Conservation (phyloP, 2,888 invertebrate species). For the Ichneumon xanthorius region DNA sequence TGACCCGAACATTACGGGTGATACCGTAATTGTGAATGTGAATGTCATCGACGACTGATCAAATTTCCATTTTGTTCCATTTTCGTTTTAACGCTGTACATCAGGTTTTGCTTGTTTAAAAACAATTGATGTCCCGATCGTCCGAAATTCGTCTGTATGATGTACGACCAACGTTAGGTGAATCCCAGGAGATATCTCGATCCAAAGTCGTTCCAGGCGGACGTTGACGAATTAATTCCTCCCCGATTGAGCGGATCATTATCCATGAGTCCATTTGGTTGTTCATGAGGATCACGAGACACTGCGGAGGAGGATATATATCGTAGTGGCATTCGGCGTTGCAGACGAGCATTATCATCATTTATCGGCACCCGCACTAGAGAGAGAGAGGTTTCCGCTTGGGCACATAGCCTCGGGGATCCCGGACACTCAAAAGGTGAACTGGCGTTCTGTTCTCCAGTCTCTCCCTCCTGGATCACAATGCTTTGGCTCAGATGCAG, state of each 20-base stretch:
- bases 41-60: too few species aligned
- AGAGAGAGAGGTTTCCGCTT: neutral
- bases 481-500: neutral
- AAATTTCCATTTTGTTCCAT: too few species aligned
- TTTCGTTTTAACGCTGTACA: too few species aligned
- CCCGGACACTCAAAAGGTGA: conserved; percentile 23
- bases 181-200: neutral
- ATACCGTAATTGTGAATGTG: too few species aligned
- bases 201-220: conserved; percentile 13
- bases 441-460: conserved; percentile 9
- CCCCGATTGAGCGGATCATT: conserved; percentile 17
- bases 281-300: conserved; percentile 19
- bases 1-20: too few species aligned
- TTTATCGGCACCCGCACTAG: neutral
- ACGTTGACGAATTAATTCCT: conserved; percentile 43
- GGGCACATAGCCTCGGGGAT: neutral
- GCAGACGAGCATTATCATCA: conserved; percentile 43
- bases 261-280: conserved; percentile 30
- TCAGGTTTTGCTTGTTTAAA: too few species aligned
- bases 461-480: neutral
- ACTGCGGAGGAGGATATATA: conserved; percentile 4
- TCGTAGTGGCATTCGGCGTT: conserved; percentile 25
- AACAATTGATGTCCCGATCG: too few species aligned
- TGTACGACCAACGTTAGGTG: neutral
- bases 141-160: neutral